Evolutionary conservation across 2,888 invertebrate genomes (phyloP).

Genomic region (Phyto melanocephala): DNA sequence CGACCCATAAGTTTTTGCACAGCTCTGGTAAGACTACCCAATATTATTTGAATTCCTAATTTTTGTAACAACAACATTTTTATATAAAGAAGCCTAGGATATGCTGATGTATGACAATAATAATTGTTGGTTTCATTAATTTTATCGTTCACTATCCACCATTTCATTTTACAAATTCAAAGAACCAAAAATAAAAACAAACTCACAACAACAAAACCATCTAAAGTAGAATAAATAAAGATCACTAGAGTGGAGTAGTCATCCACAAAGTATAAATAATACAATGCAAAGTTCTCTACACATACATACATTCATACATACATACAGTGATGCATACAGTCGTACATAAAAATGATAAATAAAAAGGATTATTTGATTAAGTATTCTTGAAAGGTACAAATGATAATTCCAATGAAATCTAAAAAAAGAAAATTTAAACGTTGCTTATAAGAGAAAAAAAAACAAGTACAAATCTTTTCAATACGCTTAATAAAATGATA

Average conservation of each 20-base stretch:
- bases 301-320: no score
- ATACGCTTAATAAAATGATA: conserved; percentile 16
- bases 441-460: no score
- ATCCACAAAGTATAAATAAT: conserved; percentile 15
- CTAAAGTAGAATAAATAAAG: conserved; percentile 12
- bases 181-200: conserved; percentile 5
- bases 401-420: conserved; percentile 38
- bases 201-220: background rate
- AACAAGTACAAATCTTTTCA: background rate
- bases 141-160: background rate
- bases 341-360: background rate
- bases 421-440: background rate
- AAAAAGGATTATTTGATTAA: conserved; percentile 54
- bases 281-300: background rate
- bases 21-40: no score
- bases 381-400: conserved; percentile 51
- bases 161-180: conserved; percentile 21
- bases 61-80: no score
- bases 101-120: no score
- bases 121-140: conserved; percentile 16
- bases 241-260: conserved; percentile 1
- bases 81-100: no score
- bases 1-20: no score
- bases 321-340: no score
- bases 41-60: no score